Evolutionary conservation across 2,888 invertebrate genomes (phyloP).

Genomic region (Tromatobia lineatoria): DNA sequence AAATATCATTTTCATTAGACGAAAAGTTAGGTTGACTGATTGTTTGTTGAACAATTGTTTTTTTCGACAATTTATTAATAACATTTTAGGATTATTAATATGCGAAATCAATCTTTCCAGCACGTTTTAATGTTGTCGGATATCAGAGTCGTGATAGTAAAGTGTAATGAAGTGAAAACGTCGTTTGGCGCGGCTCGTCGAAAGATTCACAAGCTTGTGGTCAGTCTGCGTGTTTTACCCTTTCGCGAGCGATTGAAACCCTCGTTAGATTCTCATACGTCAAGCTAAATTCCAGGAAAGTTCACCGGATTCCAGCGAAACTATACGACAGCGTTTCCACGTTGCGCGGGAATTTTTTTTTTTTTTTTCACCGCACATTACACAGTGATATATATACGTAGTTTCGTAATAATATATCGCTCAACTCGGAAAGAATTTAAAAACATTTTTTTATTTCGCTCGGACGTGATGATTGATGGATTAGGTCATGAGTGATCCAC

Average conservation of each 20-base stretch:
- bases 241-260: conserved; percentile 45
- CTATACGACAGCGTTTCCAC: conserved; percentile 57
- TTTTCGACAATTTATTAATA: no score
- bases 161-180: conserved; percentile 10
- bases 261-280: conserved; percentile 42
- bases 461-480: conserved; percentile 9
- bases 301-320: conserved; percentile 61
- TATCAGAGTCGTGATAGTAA: conserved; percentile 25
- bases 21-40: no score
- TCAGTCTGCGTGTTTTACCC: conserved; percentile 43
- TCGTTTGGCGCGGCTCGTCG: neutral
- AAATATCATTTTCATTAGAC: no score
- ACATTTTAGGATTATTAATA: no score
- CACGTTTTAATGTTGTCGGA: conserved; percentile 59
- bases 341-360: conserved; percentile 27
- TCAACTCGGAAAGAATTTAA: conserved; percentile 10
- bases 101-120: no score
- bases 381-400: neutral
- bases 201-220: conserved; percentile 42
- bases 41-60: no score
- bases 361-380: conserved; percentile 23
- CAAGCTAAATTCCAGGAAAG: conserved; percentile 62
- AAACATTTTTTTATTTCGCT: neutral
- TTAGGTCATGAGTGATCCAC: conserved; percentile 30
- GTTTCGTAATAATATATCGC: conserved; percentile 38